Conservation (phyloP, 2,888 invertebrate genomes). For the Leptothorax acervorum region DNA sequence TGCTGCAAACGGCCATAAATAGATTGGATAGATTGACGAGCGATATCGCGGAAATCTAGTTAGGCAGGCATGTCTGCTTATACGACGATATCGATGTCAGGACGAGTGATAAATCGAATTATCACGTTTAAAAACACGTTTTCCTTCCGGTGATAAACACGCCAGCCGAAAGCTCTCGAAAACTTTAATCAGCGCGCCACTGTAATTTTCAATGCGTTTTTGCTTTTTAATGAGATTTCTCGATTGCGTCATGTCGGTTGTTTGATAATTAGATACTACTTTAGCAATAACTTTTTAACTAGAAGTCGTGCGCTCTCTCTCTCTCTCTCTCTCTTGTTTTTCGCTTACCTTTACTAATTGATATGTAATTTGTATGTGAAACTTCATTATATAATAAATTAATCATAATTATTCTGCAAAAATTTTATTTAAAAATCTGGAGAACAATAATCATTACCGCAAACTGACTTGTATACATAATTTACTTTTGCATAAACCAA, state of each 20-base stretch:
- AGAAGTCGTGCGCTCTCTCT: background rate
- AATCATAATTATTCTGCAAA: background rate
- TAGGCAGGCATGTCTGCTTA: conserved; percentile 32
- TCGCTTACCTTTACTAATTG: background rate
- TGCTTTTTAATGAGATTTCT: conserved; percentile 8
- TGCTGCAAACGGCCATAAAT: conserved; percentile 35
- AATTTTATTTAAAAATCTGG: background rate
- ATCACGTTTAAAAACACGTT: conserved; percentile 29
- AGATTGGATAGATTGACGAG: conserved; percentile 34
- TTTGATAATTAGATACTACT: background rate
- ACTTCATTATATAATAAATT: background rate
- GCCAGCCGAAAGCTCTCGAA: background rate
- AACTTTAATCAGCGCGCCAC: conserved; percentile 19
- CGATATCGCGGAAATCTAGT: conserved; percentile 36
- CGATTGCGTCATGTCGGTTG: background rate
- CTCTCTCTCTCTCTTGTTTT: background rate
- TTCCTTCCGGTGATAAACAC: conserved; percentile 33
- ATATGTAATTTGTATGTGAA: background rate
- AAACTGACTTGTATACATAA: background rate
- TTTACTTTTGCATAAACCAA: background rate
- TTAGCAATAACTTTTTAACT: conserved; percentile 11
- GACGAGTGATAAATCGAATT: conserved; percentile 24
- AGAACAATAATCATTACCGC: background rate
- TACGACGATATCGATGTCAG: conserved; percentile 26
- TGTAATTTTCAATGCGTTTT: conserved; percentile 16